Base-by-base conservation (phyloP, 2,888 invertebrate species). In the Colostygia pectinataria region DNA sequence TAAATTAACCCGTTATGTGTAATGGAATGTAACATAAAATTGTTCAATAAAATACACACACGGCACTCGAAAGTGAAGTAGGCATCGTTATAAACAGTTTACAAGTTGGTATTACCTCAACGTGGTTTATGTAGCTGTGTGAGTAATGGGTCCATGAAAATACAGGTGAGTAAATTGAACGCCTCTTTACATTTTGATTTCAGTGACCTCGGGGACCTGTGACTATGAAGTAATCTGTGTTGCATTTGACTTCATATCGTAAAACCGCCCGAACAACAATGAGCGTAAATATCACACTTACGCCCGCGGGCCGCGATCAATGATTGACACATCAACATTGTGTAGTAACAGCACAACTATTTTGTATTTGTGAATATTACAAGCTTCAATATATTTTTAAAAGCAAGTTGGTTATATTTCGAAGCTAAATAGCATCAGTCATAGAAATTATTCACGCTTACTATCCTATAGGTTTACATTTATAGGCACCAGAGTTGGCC, bases 211-310 rank as follows among this genome's bases (percentile, higher is more conserved):
- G 14, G 9, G 39, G 32, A 7, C 18, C 5, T 9, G 14, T 5
- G 4, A 34, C 23, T 34, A 29, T 23, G 5, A 15, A 13, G 4
- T 7, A 36, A 36, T 47, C 47, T 32, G 28, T 36, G 18, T 28
- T 50, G 42, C 52, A 40, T 32, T 53, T 38, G 38, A 42, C 15
- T 33, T 50, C 34, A 29, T 47, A 38, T 39, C 24, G 27, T 45
- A 44, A 41, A 32, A 23, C 44, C 23, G 25, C 25, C 34, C 13
- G 13, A 33, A 15, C 43, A 64, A 69, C 74, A 71, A 71, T 66
- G 68, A 63, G 63, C 65, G 67, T 73, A 71, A 75, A 75, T 75
- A 75, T 71, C 65, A 62, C 65, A 69, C 69, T 73, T 66, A 63
- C 58, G 55, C 57, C 56, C 29, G 53, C 54, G 49, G 50, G 44